Evolutionary conservation across 2,888 invertebrate species (phyloP).

Genomic region (Trissonchulus latispiculum): DNA sequence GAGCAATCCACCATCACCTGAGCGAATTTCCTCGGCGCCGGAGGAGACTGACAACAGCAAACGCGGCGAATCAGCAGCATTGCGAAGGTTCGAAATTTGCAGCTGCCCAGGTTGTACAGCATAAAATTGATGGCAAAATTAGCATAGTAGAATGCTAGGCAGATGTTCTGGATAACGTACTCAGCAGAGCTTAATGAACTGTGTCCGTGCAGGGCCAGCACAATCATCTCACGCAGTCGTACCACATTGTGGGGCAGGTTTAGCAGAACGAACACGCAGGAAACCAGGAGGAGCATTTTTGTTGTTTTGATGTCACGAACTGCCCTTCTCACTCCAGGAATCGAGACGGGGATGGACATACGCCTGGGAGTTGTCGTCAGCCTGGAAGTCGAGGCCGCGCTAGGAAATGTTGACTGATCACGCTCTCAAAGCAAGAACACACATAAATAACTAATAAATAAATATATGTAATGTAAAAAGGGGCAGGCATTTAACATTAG

Average conservation of each 20-base stretch:
- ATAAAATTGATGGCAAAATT: conserved; percentile 15
- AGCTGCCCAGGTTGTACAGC: conserved; percentile 5
- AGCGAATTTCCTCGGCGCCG: background rate
- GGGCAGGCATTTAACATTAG: too few species aligned
- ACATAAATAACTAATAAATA: too few species aligned
- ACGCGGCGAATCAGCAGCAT: background rate
- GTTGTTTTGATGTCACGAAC: conserved; percentile 4
- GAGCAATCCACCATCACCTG: background rate
- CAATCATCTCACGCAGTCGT: background rate
- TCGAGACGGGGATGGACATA: too few species aligned
- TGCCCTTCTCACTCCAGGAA: background rate
- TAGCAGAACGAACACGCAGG: conserved; percentile 5
- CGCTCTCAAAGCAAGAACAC: too few species aligned
- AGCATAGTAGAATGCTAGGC: background rate
- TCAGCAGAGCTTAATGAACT: background rate
- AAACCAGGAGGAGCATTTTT: conserved; percentile 6
- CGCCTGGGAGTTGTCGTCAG: too few species aligned
- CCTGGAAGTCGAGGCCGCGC: too few species aligned
- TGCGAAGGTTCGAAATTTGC: conserved; percentile 16
- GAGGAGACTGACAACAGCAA: background rate
- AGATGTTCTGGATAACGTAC: background rate
- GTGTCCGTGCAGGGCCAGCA: background rate
- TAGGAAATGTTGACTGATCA: too few species aligned
- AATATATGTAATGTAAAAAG: too few species aligned
- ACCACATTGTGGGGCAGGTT: conserved; percentile 12